These are phyloP conservation scores for Chascanopsetta lugubris DNA, from an alignment of 2,113 vertebrate species.

Conservation along the genomic window DNA sequence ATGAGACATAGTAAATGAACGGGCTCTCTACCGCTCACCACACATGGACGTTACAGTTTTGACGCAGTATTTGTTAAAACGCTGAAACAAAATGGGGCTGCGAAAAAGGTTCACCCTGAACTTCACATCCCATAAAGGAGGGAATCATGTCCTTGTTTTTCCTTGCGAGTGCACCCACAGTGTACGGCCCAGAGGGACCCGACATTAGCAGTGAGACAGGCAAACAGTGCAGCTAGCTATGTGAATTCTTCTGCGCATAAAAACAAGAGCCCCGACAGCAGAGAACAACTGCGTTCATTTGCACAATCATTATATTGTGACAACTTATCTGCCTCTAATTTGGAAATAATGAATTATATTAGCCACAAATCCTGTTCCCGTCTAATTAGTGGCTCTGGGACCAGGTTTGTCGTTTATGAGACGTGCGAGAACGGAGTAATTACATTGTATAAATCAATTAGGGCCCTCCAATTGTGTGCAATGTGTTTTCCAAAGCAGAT, in stretches of 20 bases:
- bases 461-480: conserved; percentile 63
- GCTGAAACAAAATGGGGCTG: background rate
- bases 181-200: conserved; percentile 2
- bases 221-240: conserved; percentile 5
- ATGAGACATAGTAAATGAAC: too few species aligned
- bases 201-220: background rate
- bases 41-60: too few species aligned
- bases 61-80: too few species aligned
- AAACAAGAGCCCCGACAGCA: conserved; percentile 45
- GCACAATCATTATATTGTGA: conserved; percentile 68
- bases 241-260: conserved; percentile 13
- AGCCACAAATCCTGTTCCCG: conserved; percentile 70
- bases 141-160: conserved; percentile 7
- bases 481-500: conserved; percentile 71
- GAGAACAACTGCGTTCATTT: conserved; percentile 64
- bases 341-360: conserved; percentile 78
- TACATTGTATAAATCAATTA: conserved; percentile 77
- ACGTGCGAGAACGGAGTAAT: conserved; percentile 67
- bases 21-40: too few species aligned
- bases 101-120: background rate
- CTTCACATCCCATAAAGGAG: background rate
- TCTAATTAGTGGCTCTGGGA: conserved; percentile 76
- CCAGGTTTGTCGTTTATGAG: conserved; percentile 74
- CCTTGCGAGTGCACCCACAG: conserved; percentile 9
- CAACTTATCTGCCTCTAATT: conserved; percentile 71